A percentile compares a stretch with the other conserved stretches of the same genome.
Conservation (phyloP, 2,797 vertebrate species). For the Hozukius guyotensis region DNA sequence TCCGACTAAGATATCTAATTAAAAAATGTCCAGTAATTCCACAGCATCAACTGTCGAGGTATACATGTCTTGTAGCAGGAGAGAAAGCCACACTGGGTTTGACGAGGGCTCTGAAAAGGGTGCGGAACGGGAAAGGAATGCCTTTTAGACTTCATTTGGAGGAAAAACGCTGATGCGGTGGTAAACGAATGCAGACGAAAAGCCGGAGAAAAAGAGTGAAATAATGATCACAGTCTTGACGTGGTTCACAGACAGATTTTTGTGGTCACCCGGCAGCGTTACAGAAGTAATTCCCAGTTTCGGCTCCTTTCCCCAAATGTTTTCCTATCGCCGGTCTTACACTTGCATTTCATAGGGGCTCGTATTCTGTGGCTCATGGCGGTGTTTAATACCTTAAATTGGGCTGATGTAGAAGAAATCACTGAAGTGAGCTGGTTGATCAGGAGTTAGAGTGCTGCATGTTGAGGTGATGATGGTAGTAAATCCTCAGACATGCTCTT, state of each 20-base stretch:
- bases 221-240: constrained; percentile 78
- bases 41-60: constrained; percentile 77
- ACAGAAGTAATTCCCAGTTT: constrained; percentile 74
- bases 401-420: constrained; percentile 49
- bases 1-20: constrained; percentile 59
- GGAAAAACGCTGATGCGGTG: constrained; percentile 89
- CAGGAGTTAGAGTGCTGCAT: not conserved
- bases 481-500: constrained; percentile 27
- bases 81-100: constrained; percentile 71
- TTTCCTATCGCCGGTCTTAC: constrained; percentile 75
- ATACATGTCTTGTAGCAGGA: constrained; percentile 79
- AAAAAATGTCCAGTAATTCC: constrained; percentile 71
- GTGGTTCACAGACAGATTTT: constrained; percentile 78
- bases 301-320: constrained; percentile 71
- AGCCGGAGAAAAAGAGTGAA: constrained; percentile 70
- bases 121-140: constrained; percentile 84
- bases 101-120: constrained; percentile 85
- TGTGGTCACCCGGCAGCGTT: constrained; percentile 78
- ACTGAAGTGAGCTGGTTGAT: constrained; percentile 45
- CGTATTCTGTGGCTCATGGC: constrained; percentile 46
- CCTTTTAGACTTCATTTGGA: constrained; percentile 90
- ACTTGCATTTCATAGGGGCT: constrained; percentile 67
- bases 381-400: constrained; percentile 43
- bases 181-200: constrained; percentile 92
- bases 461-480: constrained; percentile 15